Evolutionary conservation across 2,797 vertebrate species (phyloP).

Genomic region (Sebastes itinus): DNA sequence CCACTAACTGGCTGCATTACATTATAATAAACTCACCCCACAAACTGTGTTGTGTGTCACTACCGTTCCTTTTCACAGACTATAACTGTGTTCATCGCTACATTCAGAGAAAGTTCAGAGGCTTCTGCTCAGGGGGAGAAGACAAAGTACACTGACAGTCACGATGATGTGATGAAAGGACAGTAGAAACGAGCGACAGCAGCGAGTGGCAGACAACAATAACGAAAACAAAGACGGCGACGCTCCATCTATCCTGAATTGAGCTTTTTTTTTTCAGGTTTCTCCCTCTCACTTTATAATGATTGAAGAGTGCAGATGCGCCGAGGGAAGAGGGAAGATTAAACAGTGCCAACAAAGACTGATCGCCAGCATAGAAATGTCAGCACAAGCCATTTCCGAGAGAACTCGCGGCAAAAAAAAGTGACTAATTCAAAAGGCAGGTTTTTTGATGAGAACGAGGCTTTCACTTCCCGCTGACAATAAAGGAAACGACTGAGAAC

Average conservation of each 20-base stretch:
- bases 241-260: background rate
- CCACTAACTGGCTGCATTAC: background rate
- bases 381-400: slow-evolving; percentile 34
- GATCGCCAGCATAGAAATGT: slow-evolving; percentile 51
- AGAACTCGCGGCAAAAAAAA: slow-evolving; percentile 27
- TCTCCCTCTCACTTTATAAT: slow-evolving; percentile 25
- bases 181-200: background rate
- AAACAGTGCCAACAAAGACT: slow-evolving; percentile 48
- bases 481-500: background rate
- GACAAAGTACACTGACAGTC: background rate
- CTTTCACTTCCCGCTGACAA: slow-evolving; percentile 7
- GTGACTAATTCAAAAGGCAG: slow-evolving; percentile 34
- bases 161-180: slow-evolving; percentile 23
- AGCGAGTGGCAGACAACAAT: slow-evolving; percentile 19
- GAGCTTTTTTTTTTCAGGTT: background rate
- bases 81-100: too few species aligned
- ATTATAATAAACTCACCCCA: background rate
- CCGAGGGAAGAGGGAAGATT: slow-evolving; percentile 28
- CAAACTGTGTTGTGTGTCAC: background rate
- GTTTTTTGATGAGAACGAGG: slow-evolving; percentile 37
- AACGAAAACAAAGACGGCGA: background rate
- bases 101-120: background rate
- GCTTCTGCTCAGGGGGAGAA: background rate
- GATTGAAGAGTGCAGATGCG: slow-evolving; percentile 43
- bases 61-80: background rate